phyloP scores from a whole-genome alignment of 2,113 vertebrate species.

The Steatornis caripensis region DNA sequence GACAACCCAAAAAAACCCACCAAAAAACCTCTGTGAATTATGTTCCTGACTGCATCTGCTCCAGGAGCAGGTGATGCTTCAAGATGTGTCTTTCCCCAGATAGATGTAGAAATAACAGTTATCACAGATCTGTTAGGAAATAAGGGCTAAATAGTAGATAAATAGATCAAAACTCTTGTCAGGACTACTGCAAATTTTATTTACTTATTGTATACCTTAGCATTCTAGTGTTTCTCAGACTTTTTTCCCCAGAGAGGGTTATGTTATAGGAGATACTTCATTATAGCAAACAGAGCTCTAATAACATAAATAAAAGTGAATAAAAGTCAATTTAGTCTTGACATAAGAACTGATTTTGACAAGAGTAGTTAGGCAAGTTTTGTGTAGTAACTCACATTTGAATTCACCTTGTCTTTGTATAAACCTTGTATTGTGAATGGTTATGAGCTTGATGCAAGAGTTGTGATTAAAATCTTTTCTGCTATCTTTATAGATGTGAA shows the following conservation, averaged over 20 bases:
- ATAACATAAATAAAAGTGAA: neutral
- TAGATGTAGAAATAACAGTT: neutral
- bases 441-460: neutral
- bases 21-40: neutral
- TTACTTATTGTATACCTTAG: neutral
- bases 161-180: neutral
- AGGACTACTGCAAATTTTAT: neutral
- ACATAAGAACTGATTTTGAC: too few relatives aligned
- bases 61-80: neutral
- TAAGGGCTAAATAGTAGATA: neutral
- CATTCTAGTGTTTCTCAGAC: neutral
- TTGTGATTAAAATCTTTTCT: neutral
- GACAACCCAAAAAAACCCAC: neutral
- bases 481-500: neutral
- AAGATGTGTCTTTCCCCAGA: neutral
- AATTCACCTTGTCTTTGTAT: neutral
- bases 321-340: neutral
- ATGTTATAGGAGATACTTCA: neutral
- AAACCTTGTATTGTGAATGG: neutral
- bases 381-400: neutral
- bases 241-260: neutral
- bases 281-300: neutral
- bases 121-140: neutral
- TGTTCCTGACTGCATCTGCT: rapidly evolving
- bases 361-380: neutral